phyloP scores from a whole-genome alignment of 1,140 invertebrate genomes.

The Diabrotica undecimpunctata region DNA sequence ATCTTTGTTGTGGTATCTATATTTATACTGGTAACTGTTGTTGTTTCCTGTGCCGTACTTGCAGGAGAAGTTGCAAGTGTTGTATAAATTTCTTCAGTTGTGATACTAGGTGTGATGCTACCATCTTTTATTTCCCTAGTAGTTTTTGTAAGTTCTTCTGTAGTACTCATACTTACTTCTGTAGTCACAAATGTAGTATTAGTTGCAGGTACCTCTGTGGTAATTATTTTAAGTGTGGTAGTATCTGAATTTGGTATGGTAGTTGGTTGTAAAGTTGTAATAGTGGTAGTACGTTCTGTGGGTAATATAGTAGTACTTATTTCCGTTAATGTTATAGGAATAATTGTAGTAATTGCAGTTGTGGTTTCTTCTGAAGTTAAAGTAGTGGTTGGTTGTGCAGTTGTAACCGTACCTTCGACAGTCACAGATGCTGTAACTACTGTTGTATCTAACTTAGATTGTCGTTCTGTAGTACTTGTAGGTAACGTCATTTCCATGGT shows the following conservation, averaged over 20 bases:
- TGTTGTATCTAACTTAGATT: slow-evolving; percentile 26
- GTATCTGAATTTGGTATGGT: slow-evolving; percentile 7
- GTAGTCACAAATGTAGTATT: not conserved
- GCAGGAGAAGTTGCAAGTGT: too few relatives aligned
- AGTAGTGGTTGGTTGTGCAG: slow-evolving; percentile 5
- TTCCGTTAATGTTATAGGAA: not conserved
- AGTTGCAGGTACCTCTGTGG: slow-evolving; percentile 13
- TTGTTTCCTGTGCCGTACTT: too few relatives aligned
- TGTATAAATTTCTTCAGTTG: too few relatives aligned
- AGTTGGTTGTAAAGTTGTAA: slow-evolving; percentile 10
- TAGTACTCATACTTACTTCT: slow-evolving; percentile 22
- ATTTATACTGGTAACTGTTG: too few relatives aligned
- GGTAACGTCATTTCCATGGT: not conserved
- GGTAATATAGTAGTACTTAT: not conserved
- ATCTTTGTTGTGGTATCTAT: too few relatives aligned
- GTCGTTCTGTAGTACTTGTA: not conserved
- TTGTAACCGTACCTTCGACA: slow-evolving; percentile 18
- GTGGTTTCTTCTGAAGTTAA: not conserved
- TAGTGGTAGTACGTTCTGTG: slow-evolving; percentile 18
- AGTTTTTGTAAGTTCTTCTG: slow-evolving; percentile 10
- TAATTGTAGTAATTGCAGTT: not conserved
- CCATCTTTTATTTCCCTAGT: too few relatives aligned
- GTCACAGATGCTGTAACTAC: slow-evolving; percentile 2
- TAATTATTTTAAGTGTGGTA: slow-evolving; percentile 7
- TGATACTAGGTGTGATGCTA: too few relatives aligned